These are phyloP conservation scores for Drosophila quinaria DNA, from an alignment of 2,888 invertebrate species.

Conservation along the genomic window DNA sequence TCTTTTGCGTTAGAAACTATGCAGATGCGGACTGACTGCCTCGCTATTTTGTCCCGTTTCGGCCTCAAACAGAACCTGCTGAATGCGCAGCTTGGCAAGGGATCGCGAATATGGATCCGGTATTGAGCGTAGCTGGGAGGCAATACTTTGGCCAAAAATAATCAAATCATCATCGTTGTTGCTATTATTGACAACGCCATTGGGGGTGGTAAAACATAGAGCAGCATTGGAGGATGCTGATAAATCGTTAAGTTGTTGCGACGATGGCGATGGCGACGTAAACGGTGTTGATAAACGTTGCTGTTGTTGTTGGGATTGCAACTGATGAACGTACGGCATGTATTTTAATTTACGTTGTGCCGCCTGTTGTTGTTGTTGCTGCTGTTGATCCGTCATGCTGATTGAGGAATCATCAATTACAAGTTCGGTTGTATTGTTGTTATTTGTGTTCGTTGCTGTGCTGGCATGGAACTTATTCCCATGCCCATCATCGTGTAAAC, in stretches of 20 bases:
- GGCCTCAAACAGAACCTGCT: conserved; percentile 82
- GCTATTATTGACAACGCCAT: conserved; percentile 16
- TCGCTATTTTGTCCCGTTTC: conserved; percentile 76
- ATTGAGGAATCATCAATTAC: conserved; percentile 54
- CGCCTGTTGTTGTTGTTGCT: conserved; percentile 16
- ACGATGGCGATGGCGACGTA: conserved; percentile 39
- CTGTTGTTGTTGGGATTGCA: conserved; percentile 25
- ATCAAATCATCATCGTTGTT: conserved; percentile 68
- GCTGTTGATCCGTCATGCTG: conserved; percentile 37
- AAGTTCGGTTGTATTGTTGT: conserved; percentile 48
- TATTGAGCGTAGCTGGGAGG: conserved; percentile 75
- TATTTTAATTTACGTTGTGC: conserved; percentile 41
- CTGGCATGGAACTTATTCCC: background rate
- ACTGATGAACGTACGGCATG: conserved; percentile 11
- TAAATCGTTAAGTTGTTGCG: conserved; percentile 43
- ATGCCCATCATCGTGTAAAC: conserved; percentile 9
- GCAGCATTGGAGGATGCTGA: conserved; percentile 7
- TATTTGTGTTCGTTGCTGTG: conserved; percentile 33
- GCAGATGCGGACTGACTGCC: conserved; percentile 42
- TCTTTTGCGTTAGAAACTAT: conserved; percentile 25
- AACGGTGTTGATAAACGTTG: conserved; percentile 41
- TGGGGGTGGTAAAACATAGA: conserved; percentile 25
- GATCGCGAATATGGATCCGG: conserved; percentile 78
- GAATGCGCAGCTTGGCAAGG: conserved; percentile 82
- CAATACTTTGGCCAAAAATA: conserved; percentile 78